Percentiles rank a stretch among this genome's conserved stretches.
Evolutionary conservation across 2,797 vertebrate genomes (phyloP).

Genomic region (Prunella strophiata): DNA sequence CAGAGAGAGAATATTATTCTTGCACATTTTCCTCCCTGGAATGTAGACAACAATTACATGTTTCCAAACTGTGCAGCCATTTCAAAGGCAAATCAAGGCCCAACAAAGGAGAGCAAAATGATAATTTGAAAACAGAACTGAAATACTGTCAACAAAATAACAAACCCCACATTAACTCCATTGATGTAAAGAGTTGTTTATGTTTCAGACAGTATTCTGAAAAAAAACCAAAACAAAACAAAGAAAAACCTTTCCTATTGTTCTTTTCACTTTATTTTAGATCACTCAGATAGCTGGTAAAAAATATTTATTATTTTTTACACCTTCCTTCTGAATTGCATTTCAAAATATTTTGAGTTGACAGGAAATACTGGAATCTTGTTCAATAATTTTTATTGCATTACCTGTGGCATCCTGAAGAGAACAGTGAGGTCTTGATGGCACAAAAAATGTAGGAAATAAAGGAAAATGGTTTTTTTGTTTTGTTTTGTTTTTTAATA

Average conservation of each 20-base stretch:
- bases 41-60: background rate
- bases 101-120: background rate
- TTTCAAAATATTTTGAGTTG: background rate
- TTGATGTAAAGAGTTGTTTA: background rate
- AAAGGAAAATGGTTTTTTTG: background rate
- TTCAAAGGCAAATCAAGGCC: background rate
- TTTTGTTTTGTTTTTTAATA: background rate
- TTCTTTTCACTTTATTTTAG: background rate
- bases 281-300: background rate
- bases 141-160: background rate
- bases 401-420: background rate
- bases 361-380: background rate
- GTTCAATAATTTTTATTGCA: background rate
- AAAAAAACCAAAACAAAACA: fast-evolving
- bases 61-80: background rate
- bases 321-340: background rate
- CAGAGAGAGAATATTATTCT: background rate
- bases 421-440: background rate
- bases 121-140: background rate
- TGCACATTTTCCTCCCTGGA: background rate
- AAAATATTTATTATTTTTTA: background rate
- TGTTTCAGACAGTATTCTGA: background rate
- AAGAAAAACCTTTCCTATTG: background rate
- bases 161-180: background rate
- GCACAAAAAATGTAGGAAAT: background rate